Evolutionary conservation across 2,113 vertebrate genomes (phyloP).

Genomic region (Synchiropus splendidus): DNA sequence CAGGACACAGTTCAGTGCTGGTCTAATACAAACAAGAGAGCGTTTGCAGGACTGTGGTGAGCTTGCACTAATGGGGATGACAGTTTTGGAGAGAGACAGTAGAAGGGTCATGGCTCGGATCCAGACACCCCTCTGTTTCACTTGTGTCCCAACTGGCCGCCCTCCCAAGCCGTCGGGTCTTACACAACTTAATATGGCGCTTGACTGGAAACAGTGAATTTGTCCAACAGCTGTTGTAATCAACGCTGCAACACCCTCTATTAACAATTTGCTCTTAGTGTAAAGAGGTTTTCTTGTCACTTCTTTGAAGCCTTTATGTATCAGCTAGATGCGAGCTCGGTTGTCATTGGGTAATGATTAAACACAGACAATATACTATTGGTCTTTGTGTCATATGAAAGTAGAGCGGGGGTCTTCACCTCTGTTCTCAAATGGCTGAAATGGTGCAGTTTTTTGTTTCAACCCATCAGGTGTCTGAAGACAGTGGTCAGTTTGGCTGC

Average conservation of each 20-base stretch:
- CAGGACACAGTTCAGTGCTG: conserved; percentile 39
- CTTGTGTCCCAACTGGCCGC: conserved; percentile 43
- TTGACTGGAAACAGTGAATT: conserved; percentile 19
- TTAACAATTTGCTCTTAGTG: conserved; percentile 21
- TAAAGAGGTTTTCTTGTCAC: no score
- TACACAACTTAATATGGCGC: conserved; percentile 37
- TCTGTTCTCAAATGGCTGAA: no score
- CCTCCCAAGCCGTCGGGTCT: conserved; percentile 33
- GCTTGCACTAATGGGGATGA: conserved; percentile 56
- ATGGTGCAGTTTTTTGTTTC: no score
- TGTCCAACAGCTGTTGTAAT: conserved; percentile 29
- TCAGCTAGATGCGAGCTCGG: no score
- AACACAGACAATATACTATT: no score
- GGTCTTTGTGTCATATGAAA: no score
- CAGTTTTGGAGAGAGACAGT: conserved; percentile 55
- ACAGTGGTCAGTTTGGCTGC: no score
- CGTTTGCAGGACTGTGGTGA: conserved; percentile 48
- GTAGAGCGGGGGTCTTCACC: no score
- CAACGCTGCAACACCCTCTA: no score
- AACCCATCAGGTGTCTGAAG: no score
- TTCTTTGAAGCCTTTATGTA: no score
- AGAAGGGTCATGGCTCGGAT: conserved; percentile 52
- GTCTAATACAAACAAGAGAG: conserved; percentile 43
- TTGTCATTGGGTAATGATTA: no score
- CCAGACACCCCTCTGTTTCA: conserved; percentile 49